Evolutionary conservation across 2,888 invertebrate genomes (phyloP).

Genomic region (Megaustenia siamemsis): DNA sequence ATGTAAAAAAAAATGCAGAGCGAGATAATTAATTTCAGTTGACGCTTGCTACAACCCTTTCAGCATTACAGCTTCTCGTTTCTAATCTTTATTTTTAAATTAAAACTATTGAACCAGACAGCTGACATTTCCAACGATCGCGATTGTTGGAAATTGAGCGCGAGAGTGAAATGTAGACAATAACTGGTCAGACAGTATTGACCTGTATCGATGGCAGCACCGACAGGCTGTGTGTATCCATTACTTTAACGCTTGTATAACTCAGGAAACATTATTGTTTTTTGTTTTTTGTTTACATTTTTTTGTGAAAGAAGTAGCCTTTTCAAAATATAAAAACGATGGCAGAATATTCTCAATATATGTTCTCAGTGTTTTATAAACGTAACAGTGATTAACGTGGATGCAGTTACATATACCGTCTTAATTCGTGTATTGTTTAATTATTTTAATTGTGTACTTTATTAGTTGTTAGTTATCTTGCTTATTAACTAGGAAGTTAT

Average conservation of each 20-base stretch:
- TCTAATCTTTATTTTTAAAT: neutral
- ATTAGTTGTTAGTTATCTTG: too few species aligned
- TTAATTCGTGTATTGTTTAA: too few species aligned
- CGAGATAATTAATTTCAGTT: neutral
- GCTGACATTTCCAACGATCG: neutral
- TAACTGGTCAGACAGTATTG: neutral
- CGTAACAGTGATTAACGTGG: too few species aligned
- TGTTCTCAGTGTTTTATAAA: too few species aligned
- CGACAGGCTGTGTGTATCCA: neutral
- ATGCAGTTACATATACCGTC: too few species aligned
- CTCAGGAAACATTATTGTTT: neutral
- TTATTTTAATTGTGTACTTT: too few species aligned
- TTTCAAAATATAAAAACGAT: too few species aligned
- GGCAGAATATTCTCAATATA: too few species aligned
- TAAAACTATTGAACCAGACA: neutral
- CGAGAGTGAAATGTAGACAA: neutral
- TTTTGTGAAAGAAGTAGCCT: too few species aligned
- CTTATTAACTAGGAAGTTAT: too few species aligned
- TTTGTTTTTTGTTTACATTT: too few species aligned
- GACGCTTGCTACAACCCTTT: neutral
- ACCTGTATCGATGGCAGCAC: neutral
- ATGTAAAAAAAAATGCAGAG: too few species aligned
- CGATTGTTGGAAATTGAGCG: neutral
- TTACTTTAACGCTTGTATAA: neutral
- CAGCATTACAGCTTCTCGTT: neutral